Base-by-base conservation (phyloP, 1,140 invertebrate species). In the Parapsyche elsis region DNA sequence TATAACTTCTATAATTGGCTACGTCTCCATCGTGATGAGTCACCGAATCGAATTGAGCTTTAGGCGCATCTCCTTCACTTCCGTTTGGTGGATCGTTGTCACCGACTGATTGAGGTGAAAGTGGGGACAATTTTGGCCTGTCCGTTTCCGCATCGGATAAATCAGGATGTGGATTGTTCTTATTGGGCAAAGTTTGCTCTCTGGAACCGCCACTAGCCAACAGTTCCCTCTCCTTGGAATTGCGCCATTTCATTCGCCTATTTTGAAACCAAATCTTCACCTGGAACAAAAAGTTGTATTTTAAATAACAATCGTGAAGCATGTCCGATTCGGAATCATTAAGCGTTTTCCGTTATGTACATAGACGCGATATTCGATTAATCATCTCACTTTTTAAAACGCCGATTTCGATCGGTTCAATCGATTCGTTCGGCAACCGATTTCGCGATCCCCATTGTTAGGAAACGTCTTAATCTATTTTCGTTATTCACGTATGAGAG, bases 181-280 rank as follows among this genome's bases (percentile, higher is more conserved):
- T 98, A 87, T 96, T 98, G 0, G 97, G 97, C 26, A 99, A 89
- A 0, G 97, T 98, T 86, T 98, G 96, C 85, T 99, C 97, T 19
- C 97, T 90, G 9, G 95, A 96, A 4, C 97, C 97, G 0, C 97
- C 97, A 19, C 92, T 94, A 2, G 97, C 97, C 61, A 99, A 88
- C 0, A 99, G 90, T 88, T 99, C 97, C 16, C 97, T 90, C 87
- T 99, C 98, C 88, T 99, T 99, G 9, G 96, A 98, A 87, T 99
- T 99, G 9, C 98, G 91, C 96, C 96, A 98, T 87, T 98, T 98
- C 96, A 98, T 98, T 71, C 96, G 92, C 0, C 96, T 92, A 86
- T 98, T 98, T 92, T 98, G 96, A 87, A 98, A 98, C 96, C 96
- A 98, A 80, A 98, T 98, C 90, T 97, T 98, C 79, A 98, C 96